These are phyloP conservation scores for Epinotia bilunana DNA, from an alignment of 2,888 invertebrate species.

Conservation along the genomic window DNA sequence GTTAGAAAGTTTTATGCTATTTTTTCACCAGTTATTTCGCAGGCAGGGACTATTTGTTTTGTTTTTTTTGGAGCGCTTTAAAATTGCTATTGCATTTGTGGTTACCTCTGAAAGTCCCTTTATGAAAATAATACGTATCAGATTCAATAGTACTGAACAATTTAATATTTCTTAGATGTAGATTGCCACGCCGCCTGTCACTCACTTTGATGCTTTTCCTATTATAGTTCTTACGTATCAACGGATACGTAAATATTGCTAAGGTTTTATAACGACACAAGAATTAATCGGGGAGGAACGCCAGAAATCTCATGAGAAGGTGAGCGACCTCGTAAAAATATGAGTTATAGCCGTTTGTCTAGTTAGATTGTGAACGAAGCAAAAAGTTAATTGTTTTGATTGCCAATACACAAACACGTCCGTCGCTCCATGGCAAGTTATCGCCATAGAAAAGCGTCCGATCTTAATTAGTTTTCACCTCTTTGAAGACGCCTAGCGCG, in stretches of 20 bases:
- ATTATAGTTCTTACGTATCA: background rate
- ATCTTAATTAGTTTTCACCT: conserved; percentile 85
- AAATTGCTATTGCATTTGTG: conserved; percentile 5
- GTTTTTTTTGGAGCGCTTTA: conserved; percentile 6
- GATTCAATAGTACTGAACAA: background rate
- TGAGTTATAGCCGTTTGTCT: conserved; percentile 57
- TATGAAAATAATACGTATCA: background rate
- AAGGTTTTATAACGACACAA: conserved; percentile 6
- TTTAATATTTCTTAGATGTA: too few species aligned
- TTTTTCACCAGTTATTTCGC: conserved; percentile 39
- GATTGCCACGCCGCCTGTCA: too few species aligned
- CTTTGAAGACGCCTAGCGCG: conserved; percentile 81
- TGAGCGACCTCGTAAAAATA: conserved; percentile 51
- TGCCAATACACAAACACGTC: conserved; percentile 80
- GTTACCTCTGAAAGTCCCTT: background rate
- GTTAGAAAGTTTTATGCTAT: conserved; percentile 60
- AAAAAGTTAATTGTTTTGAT: conserved; percentile 84
- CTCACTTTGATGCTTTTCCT: background rate
- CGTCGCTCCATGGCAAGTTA: conserved; percentile 77
- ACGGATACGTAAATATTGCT: background rate
- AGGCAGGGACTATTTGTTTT: conserved; percentile 32
- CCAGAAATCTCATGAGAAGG: conserved; percentile 57
- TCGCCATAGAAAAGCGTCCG: conserved; percentile 82
- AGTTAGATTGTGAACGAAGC: conserved; percentile 70
- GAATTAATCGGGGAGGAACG: conserved; percentile 49